phyloP scores from a whole-genome alignment of 1,140 invertebrate species.

The Apis laboriosa region DNA sequence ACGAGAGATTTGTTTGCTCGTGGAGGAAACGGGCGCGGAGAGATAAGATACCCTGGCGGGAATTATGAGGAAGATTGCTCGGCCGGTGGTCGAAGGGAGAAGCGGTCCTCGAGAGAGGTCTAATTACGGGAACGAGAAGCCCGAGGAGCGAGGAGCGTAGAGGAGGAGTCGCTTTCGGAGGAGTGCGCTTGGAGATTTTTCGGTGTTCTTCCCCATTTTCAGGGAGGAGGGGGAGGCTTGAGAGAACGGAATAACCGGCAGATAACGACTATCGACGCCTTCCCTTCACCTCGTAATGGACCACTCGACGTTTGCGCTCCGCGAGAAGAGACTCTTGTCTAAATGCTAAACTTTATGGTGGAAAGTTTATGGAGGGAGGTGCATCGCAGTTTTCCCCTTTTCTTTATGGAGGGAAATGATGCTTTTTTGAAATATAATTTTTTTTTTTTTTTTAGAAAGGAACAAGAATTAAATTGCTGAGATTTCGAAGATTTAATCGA shows the following conservation, averaged over 20 bases:
- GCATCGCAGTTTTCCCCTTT: background rate
- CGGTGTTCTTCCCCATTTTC: background rate
- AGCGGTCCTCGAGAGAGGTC: constrained; percentile 54
- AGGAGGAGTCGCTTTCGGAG: background rate
- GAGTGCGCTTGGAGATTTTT: background rate
- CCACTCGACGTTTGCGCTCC: constrained; percentile 39
- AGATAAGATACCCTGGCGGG: constrained; percentile 47
- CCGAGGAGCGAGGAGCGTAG: background rate
- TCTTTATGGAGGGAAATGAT: too few relatives aligned
- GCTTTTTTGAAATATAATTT: too few relatives aligned
- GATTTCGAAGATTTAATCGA: too few relatives aligned
- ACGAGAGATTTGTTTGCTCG: constrained; percentile 68
- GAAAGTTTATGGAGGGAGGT: background rate
- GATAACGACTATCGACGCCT: constrained; percentile 74
- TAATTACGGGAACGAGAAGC: constrained; percentile 57
- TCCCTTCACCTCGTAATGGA: constrained; percentile 68
- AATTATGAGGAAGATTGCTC: constrained; percentile 63
- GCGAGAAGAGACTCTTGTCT: constrained; percentile 40
- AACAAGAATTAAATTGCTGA: too few relatives aligned
- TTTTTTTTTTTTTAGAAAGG: too few relatives aligned
- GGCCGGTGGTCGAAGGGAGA: constrained; percentile 37
- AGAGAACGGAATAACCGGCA: constrained; percentile 61
- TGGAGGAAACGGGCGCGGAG: constrained; percentile 46
- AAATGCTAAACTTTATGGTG: constrained; percentile 56
- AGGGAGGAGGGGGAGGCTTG: constrained; percentile 38